phyloP scores from a whole-genome alignment of 2,113 vertebrate genomes.

The Clupea harengus region DNA sequence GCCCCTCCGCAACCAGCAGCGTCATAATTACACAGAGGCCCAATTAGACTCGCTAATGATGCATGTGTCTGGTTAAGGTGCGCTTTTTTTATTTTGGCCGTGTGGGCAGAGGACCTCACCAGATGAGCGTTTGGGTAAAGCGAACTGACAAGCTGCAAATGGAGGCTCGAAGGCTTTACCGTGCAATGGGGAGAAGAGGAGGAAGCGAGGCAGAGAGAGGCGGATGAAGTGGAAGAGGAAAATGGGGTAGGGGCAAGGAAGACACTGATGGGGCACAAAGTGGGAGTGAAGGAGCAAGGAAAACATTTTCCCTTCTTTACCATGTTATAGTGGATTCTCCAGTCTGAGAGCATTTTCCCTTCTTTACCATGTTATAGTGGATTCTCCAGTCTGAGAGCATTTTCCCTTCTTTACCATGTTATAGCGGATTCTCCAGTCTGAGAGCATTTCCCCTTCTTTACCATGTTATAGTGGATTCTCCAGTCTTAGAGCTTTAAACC shows the following conservation, averaged over 20 bases:
- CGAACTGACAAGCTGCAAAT: background rate
- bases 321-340: background rate
- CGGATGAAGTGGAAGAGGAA: background rate
- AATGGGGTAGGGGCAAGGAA: constrained; percentile 31
- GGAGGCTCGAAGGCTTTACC: background rate
- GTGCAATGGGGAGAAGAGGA: background rate
- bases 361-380: too few species aligned
- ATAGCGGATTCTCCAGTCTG: background rate
- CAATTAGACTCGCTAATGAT: background rate
- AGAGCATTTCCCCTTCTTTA: too few species aligned
- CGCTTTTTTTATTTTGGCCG: background rate
- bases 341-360: too few species aligned
- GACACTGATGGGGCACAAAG: background rate
- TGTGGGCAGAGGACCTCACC: background rate
- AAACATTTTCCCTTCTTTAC: background rate
- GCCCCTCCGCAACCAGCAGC: background rate
- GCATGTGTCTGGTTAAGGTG: background rate
- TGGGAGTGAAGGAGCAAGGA: background rate
- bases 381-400: background rate
- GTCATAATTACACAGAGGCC: background rate
- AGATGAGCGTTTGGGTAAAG: background rate
- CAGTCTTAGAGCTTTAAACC: background rate
- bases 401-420: background rate
- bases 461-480: too few species aligned
- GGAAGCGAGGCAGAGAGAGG: background rate